Conservation (phyloP, 2,888 invertebrate species). For the Chaitophorus viminalis region DNA sequence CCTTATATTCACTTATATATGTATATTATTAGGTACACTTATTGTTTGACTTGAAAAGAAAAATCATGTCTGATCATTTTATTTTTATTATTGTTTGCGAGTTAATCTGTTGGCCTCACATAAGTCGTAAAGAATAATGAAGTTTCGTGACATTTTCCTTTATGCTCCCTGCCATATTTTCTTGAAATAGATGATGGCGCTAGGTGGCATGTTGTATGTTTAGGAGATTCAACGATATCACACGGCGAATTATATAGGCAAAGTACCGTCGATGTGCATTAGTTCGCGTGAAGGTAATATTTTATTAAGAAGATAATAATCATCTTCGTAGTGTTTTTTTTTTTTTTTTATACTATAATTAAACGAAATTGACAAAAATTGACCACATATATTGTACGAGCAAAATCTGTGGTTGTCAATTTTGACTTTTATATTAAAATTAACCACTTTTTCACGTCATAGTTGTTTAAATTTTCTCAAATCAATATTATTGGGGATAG, state of each 20-base stretch:
- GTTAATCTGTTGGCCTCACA: background rate
- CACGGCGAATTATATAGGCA: conserved; percentile 40
- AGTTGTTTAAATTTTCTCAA: too few species aligned
- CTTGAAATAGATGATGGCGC: background rate
- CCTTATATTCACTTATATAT: too few species aligned
- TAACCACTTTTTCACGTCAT: too few species aligned
- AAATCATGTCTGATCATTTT: background rate
- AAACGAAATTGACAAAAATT: too few species aligned
- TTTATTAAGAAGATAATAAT: background rate
- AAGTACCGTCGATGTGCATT: background rate
- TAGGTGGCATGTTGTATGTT: background rate
- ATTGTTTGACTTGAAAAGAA: background rate
- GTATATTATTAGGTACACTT: too few species aligned
- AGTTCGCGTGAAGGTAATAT: background rate
- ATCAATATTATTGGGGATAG: too few species aligned
- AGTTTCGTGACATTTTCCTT: background rate
- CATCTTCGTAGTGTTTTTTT: background rate
- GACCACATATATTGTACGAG: too few species aligned
- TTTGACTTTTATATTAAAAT: too few species aligned
- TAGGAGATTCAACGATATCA: background rate
- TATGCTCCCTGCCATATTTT: background rate
- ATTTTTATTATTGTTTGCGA: background rate
- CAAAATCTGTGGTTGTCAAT: too few species aligned
- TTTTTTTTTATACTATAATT: background rate
- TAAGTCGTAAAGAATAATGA: conserved; percentile 22